phyloP scores from a whole-genome alignment of 2,888 invertebrate genomes.

The Branchipolynoe longqiensis region DNA sequence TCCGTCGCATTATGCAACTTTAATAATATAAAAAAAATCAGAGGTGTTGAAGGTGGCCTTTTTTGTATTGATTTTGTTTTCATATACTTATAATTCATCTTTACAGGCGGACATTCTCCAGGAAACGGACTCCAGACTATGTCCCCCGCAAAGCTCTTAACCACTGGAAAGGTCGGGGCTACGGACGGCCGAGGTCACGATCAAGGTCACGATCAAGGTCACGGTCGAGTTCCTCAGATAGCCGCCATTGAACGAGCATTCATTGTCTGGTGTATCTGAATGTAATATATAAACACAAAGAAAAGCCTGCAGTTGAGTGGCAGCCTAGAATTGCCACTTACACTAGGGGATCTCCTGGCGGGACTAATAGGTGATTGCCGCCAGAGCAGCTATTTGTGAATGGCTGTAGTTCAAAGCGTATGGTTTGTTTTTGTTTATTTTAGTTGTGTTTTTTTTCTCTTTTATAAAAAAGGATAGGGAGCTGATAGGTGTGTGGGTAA shows the following conservation, averaged over 20 bases:
- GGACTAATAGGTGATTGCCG: too few relatives aligned
- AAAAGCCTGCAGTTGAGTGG: too few relatives aligned
- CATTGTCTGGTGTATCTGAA: too few relatives aligned
- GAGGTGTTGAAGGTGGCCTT: neutral
- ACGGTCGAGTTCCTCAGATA: constrained; percentile 20
- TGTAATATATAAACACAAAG: too few relatives aligned
- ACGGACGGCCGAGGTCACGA: constrained; percentile 4
- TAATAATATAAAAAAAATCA: neutral
- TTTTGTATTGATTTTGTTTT: neutral
- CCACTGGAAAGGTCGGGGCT: neutral
- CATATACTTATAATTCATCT: neutral
- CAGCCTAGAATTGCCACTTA: too few relatives aligned
- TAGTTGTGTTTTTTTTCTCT: too few relatives aligned
- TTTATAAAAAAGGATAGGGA: too few relatives aligned
- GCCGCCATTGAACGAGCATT: constrained; percentile 24
- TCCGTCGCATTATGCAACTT: neutral
- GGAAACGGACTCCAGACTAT: constrained; percentile 23
- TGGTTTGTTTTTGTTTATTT: too few relatives aligned
- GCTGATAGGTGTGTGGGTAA: too few relatives aligned
- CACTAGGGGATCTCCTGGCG: too few relatives aligned
- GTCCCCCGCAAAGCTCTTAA: neutral
- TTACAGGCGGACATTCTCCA: constrained; percentile 14
- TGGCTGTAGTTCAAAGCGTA: too few relatives aligned
- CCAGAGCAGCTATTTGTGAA: too few relatives aligned
- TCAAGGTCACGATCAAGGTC: constrained; percentile 40